phyloP scores from a whole-genome alignment of 2,888 invertebrate genomes.

The Xylota segnis region DNA sequence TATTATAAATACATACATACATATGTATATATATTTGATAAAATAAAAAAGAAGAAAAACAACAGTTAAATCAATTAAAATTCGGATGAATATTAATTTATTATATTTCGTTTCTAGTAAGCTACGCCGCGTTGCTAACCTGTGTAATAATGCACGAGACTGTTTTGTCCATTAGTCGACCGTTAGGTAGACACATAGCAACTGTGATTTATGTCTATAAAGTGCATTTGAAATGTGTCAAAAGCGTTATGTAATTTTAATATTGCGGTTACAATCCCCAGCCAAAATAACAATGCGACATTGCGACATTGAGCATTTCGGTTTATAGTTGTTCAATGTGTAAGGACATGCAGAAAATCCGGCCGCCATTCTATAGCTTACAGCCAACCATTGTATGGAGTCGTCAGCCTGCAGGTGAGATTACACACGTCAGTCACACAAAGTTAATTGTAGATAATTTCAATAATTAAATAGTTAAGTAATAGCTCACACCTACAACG shows the following conservation, averaged over 20 bases:
- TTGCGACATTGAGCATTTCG: background rate
- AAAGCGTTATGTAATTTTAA: constrained; percentile 15
- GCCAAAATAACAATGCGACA: background rate
- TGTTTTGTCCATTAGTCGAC: background rate
- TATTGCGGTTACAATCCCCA: background rate
- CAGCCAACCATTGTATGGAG: no score
- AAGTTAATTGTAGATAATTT: no score
- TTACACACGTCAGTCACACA: no score
- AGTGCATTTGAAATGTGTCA: constrained; percentile 26
- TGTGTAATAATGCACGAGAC: background rate
- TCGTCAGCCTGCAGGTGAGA: no score
- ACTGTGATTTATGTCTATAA: constrained; percentile 10
- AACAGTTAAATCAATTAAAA: constrained; percentile 30
- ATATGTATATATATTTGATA: constrained; percentile 43
- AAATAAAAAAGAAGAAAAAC: no score
- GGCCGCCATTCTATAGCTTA: no score
- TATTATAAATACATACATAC: no score
- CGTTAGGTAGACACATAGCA: no score
- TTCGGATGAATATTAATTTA: constrained; percentile 45
- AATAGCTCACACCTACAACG: no score
- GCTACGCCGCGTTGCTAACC: background rate
- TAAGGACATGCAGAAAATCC: background rate
- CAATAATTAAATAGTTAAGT: no score
- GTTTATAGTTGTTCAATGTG: background rate
- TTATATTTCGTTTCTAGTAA: background rate